Conservation (phyloP, 2,888 invertebrate genomes). For the Agrotis ipsilon region DNA sequence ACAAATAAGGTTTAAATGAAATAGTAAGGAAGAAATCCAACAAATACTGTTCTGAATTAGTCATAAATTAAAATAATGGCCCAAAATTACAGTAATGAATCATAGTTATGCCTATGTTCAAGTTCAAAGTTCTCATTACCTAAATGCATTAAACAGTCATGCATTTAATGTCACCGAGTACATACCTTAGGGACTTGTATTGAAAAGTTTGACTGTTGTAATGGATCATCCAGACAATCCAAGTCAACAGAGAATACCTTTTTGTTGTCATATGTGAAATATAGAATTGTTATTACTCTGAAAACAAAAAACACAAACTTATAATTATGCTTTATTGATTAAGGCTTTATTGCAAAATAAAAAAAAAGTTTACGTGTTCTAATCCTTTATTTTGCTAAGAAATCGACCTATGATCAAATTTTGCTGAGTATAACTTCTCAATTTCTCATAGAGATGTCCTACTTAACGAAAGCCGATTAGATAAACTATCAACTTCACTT, state of each 20-base stretch:
- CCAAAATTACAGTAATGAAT: not conserved
- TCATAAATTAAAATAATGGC: not conserved
- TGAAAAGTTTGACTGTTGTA: constrained; percentile 85
- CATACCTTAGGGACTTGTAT: constrained; percentile 84
- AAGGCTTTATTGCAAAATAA: not conserved
- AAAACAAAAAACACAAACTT: constrained; percentile 58
- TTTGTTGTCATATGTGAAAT: constrained; percentile 83
- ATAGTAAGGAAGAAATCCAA: not conserved
- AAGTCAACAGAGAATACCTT: constrained; percentile 83
- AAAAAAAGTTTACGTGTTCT: not conserved
- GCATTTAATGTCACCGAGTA: not conserved
- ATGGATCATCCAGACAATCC: constrained; percentile 86
- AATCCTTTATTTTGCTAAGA: not conserved
- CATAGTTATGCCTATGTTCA: too few species aligned
- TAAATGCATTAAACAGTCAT: not conserved
- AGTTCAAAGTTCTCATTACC: not conserved
- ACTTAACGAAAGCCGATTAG: constrained; percentile 12
- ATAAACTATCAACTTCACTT: not conserved
- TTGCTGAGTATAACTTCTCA: constrained; percentile 7
- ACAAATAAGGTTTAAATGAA: not conserved
- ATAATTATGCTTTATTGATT: not conserved
- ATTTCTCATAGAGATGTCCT: constrained; percentile 24
- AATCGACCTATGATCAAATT: constrained; percentile 1
- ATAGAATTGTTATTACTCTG: constrained; percentile 83
- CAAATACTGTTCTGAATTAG: not conserved